Base-by-base conservation (phyloP, 2,113 vertebrate species). In the Pluvialis apricaria region DNA sequence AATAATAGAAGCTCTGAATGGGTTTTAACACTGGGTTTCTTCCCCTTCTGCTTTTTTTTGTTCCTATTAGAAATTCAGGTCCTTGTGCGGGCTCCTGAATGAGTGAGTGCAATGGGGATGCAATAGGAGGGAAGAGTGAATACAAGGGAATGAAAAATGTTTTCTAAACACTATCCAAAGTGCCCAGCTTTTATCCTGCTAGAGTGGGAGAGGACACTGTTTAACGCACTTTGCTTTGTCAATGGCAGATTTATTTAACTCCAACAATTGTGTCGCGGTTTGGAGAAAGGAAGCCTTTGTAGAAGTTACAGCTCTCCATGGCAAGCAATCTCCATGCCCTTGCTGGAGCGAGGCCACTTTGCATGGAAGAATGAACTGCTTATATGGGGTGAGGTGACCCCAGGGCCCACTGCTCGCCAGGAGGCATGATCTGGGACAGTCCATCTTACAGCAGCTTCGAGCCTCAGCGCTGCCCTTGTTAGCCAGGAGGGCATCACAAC, bases 1-100 rank as follows among this genome's bases (percentile, higher is more conserved):
- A 82, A 96, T 84, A 97, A 97, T 94, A 91, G 94, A 62, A 87
- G 84, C 65, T 69, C 84, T 94, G 86, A 97, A 94, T 94, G 78
- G 87, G 65, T 52, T 94, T 95, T 75, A 86, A 82, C 85, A 25
- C 40, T 49, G 62, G 15, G 40, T 94, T 94, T 76, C 79, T 94
- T 94, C 38, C 72, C 75, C 29, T 92, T 57, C 49, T 69, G n/a
- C 34, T 61, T 65, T 72, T 84, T 86, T 86, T 69, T 66, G 51
- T 95, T 90, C 55, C 66, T 87, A 15, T 93, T 84, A 87, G 81
- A 68, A 94, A 96, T 86, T 91, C 88, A 76, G 73, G 42, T 52
- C 88, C 71, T 62, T 78, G 32, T 81, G 90, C n/a, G 9, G 61
- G 29, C 36, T 90, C 36, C 73, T 89, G 81, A 82, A 92, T 84